Conservation (phyloP, 2,888 invertebrate species). For the Callosobruchus maculatus region DNA sequence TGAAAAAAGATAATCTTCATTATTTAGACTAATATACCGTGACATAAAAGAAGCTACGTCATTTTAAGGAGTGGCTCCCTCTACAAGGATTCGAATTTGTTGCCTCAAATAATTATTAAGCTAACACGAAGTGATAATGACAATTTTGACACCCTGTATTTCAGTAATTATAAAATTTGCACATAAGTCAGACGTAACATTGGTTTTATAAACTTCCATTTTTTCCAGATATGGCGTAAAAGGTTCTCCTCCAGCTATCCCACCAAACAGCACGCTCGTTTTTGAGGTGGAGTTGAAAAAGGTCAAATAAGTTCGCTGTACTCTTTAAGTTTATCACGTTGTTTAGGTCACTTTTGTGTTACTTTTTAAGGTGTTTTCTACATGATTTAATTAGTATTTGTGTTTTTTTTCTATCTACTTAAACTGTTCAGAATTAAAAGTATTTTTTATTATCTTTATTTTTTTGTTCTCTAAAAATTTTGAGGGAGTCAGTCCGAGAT, state of each 20-base stretch:
- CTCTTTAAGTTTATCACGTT: not conserved
- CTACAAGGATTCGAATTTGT: too few species aligned
- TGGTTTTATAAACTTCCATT: too few species aligned
- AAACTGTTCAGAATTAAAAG: not conserved
- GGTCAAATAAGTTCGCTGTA: constrained; percentile 55
- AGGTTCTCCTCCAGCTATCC: constrained; percentile 82
- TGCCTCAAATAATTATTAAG: too few species aligned
- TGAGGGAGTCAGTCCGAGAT: too few species aligned
- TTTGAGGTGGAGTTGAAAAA: constrained; percentile 89
- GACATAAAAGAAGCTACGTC: too few species aligned
- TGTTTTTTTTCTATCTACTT: not conserved
- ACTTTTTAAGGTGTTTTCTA: not conserved
- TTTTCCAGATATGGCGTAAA: constrained; percentile 64
- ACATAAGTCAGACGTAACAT: too few species aligned
- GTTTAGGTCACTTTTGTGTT: not conserved
- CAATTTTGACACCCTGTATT: too few species aligned
- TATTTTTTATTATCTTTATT: not conserved
- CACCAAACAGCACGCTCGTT: constrained; percentile 79
- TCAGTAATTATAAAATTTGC: too few species aligned
- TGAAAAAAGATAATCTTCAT: too few species aligned
- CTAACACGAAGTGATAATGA: too few species aligned
- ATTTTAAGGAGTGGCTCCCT: too few species aligned
- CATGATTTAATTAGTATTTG: not conserved
- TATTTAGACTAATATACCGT: too few species aligned
- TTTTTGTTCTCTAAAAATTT: not conserved